Evolutionary conservation across 2,797 vertebrate species (phyloP), one percentile per base, ranked within the genome.

Genomic region (Pyrocephalus nanus): DNA sequence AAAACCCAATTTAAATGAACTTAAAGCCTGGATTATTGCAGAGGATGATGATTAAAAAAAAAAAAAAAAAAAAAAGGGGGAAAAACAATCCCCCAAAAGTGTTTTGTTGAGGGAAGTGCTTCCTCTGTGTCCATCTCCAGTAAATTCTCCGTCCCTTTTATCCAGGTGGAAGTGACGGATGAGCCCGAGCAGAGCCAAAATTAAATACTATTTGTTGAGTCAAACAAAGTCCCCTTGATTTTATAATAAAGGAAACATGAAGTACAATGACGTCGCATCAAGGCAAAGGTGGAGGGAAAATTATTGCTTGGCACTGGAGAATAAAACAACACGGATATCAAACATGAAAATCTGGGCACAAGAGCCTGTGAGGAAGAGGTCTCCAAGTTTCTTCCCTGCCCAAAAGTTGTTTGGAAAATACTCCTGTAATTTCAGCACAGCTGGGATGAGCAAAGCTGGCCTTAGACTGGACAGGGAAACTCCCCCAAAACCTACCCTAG

Each of bases 221-320:
- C n/a, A 16, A 45, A 34, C 9, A 2, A 0, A 2, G 9, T 8
- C 40, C 3, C 6, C 40, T 40, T 6, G 0, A 7, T 22, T 43
- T 47, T 8, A n/a, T 43, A 14, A 8, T 0, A 27, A 20, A 25
- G 43, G 22, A 18, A 43, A 67, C 57, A 12, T 1, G 8, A 65
- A 25, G 42, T 0, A 20, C 36, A 27, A 8, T 0, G 22, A 11
- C 1, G 1, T 4, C 12, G 0, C 0, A 17, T 5, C 11, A 8
- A 40, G 65, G 5, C 34, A 34, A 57, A 62, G 25, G 27, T 7
- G 32, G 21, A 5, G 5, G 8, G 3, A 45, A 5, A 32, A 45
- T 32, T 22, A 20, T 22, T 50, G 15, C 42, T 7, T 15, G 26
- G 8, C 34, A 12, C 5, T 11, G 40, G 47, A 38, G 48, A 55